Conservation (phyloP, 2,797 vertebrate genomes). For the Esox masquinongy region DNA sequence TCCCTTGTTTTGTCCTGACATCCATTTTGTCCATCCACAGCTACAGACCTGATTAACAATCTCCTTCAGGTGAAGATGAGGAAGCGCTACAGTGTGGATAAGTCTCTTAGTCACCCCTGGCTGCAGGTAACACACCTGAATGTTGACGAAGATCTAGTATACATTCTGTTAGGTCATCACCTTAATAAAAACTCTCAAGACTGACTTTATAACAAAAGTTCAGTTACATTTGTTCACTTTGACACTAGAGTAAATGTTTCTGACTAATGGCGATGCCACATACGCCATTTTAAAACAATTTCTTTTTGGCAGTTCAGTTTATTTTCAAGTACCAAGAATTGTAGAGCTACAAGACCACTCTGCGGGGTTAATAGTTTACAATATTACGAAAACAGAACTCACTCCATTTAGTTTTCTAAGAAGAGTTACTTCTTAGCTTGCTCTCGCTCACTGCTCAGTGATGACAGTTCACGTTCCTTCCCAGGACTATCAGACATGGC, state of each 20-base stretch:
- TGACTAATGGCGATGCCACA: too few relatives aligned
- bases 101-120: constrained; percentile 88
- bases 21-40: constrained; percentile 51
- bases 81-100: constrained; percentile 88
- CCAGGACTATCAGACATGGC: constrained; percentile 91
- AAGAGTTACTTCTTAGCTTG: neutral
- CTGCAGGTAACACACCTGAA: constrained; percentile 74
- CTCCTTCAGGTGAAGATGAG: constrained; percentile 91
- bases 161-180: neutral
- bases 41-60: constrained; percentile 88
- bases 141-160: too few relatives aligned
- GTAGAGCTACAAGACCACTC: neutral
- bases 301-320: too few relatives aligned
- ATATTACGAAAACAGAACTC: neutral
- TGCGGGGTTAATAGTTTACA: neutral
- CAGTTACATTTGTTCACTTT: too few relatives aligned
- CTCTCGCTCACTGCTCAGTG: neutral
- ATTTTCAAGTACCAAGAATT: too few relatives aligned
- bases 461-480: constrained; percentile 79
- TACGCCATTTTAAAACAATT: too few relatives aligned
- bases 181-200: neutral
- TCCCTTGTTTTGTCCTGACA: neutral
- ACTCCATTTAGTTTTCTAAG: neutral
- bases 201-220: too few relatives aligned
- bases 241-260: too few relatives aligned